Base-by-base conservation (phyloP, 2,113 vertebrate genomes). In the Poeciliopsis prolifica region DNA sequence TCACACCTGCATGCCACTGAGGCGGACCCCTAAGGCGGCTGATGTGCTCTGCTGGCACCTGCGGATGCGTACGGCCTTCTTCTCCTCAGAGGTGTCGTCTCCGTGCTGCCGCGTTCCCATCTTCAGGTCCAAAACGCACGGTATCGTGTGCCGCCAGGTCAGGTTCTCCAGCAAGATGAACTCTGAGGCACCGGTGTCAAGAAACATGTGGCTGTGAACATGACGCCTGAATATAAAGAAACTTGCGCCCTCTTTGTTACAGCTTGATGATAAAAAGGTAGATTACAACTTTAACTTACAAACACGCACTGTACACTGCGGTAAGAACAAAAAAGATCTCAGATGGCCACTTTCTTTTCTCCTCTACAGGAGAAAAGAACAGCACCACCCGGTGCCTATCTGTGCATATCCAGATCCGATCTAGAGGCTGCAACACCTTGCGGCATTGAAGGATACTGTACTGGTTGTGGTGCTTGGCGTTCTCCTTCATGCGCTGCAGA, bases 41-140 rank as follows among this genome's bases (percentile, higher is more conserved):
- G 97, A 98, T 0, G 98, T 99, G 87, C 98, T 99, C 85, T 97
- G 96, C 93, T 99, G 96, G 78, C 97, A 99, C 89, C 98, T 99
- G 79, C 96, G 95, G 35, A 98, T 99, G 87, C 99, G 97, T 78
- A 96, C 94, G 0, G 96, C 97, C 62, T 97, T 97, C 88, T 98
- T 98, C 88, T 99, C 97, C 77, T 98, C 97, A 0, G 98, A 94
- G 0, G 96, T 96, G 10, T 98, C 97, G 0, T 99, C 97, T 0
- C 97, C 97, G 0, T 99, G 96, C 89, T 99, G 98, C 3, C 96
- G 95, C 0, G 97, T 99, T 24, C 97, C 97, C 97, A 99, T 99
- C 87, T 99, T 99, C 37, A 99, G 95, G 94, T 99, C 97, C 84
- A 99, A 82, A 80, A 99, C 97, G 42, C 98, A 99, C 0, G 98